These are phyloP conservation scores for Heliopora coerulea DNA, from an alignment of 92 coral and sea anemone species.

Conservation along the genomic window DNA sequence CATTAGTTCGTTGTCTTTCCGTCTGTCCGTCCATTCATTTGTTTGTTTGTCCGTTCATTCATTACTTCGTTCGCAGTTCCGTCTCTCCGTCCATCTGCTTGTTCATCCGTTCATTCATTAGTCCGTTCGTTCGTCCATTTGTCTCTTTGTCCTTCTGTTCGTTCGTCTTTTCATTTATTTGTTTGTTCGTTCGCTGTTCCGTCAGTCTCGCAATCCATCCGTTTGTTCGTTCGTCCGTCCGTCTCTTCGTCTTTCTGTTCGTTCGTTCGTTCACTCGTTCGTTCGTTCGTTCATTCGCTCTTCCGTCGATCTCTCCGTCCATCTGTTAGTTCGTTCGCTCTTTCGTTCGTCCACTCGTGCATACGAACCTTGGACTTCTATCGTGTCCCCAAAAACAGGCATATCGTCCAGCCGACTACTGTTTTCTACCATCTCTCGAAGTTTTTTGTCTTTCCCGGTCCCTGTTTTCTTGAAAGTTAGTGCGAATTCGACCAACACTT, in stretches of 20 bases:
- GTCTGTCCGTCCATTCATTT: neutral
- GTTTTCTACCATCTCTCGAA: conserved; percentile 54
- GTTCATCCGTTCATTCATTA: neutral
- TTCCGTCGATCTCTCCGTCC: neutral
- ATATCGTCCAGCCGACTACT: conserved; percentile 76
- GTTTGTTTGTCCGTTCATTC: conserved; percentile 35
- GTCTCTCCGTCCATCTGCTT: neutral
- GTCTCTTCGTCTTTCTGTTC: neutral
- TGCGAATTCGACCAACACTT: conserved; percentile 82
- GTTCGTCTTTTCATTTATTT: neutral
- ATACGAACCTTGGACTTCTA: conserved; percentile 63
- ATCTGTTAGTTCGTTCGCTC: neutral
- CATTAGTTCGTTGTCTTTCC: neutral
- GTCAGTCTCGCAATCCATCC: neutral
- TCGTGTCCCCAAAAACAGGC: conserved; percentile 80
- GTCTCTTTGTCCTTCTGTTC: neutral
- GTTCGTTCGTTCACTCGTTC: conserved; percentile 24
- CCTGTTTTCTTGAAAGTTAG: conserved; percentile 66
- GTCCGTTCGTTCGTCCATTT: neutral
- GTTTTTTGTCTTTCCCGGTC: conserved; percentile 49
- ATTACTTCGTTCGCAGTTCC: conserved; percentile 22
- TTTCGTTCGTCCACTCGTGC: neutral
- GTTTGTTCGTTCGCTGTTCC: neutral
- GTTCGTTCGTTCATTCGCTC: neutral
- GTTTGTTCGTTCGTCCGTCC: neutral